phyloP scores from a whole-genome alignment of 2,888 invertebrate species.

The Alloscopus bannaensis region DNA sequence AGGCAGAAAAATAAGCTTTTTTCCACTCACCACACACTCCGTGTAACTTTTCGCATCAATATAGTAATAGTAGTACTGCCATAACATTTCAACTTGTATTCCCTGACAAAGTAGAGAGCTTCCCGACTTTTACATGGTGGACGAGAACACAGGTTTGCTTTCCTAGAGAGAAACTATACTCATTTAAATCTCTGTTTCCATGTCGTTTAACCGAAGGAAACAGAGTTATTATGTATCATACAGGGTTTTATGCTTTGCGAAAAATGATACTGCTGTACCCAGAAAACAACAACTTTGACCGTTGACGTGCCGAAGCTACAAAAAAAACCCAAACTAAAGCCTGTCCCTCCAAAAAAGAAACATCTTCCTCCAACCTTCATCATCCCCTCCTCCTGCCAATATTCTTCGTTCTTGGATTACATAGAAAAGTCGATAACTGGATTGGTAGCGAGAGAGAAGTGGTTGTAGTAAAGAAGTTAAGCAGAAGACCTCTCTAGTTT shows the following conservation, averaged over 20 bases:
- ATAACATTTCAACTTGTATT: neutral
- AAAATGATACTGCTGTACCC: too few species aligned
- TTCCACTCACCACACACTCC: neutral
- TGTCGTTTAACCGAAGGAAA: slow-evolving; percentile 42
- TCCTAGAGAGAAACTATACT: slow-evolving; percentile 26
- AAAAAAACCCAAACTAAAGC: neutral
- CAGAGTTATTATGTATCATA: too few species aligned
- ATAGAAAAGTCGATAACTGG: too few species aligned
- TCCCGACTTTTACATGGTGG: too few species aligned
- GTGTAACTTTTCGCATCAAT: neutral
- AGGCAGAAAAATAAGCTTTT: neutral
- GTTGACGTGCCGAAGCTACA: neutral
- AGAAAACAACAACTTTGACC: neutral
- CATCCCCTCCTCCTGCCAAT: neutral
- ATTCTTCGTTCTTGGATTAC: neutral
- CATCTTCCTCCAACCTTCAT: slow-evolving; percentile 1
- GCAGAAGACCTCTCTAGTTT: too few species aligned
- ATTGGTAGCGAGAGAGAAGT: neutral
- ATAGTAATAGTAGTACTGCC: neutral
- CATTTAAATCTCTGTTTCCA: slow-evolving; percentile 47
- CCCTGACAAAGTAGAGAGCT: neutral
- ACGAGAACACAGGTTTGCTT: too few species aligned
- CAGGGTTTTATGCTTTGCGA: too few species aligned
- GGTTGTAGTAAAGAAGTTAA: too few species aligned
- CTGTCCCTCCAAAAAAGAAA: neutral